phyloP scores from a whole-genome alignment of 2,113 vertebrate species.

The Cynocephalus volans region DNA sequence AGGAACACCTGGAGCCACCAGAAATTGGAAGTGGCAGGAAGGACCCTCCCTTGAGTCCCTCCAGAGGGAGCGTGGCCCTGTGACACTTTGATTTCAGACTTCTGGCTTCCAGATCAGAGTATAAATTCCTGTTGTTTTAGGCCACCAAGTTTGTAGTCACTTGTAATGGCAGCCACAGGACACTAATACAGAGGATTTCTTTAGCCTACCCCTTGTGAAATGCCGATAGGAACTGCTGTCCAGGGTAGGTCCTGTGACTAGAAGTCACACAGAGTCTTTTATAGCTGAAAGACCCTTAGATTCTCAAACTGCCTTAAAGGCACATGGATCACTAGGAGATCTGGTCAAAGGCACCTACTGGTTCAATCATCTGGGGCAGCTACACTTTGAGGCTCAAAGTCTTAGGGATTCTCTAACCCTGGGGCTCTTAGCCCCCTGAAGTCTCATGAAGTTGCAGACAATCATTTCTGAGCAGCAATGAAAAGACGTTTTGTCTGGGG shows the following conservation, averaged over 20 bases:
- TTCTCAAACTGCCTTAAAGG: background rate
- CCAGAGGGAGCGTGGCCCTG: rapidly evolving
- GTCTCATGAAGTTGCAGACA: rapidly evolving
- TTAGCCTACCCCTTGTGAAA: background rate
- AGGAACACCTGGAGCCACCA: rapidly evolving
- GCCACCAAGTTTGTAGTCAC: background rate
- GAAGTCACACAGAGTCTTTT: too few species aligned
- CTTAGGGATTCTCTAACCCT: background rate
- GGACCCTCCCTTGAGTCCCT: background rate
- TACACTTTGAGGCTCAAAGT: too few species aligned
- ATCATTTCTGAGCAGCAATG: background rate
- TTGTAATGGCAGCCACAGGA: background rate
- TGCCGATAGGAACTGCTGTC: background rate
- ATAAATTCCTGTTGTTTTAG: background rate
- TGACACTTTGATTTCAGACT: rapidly evolving
- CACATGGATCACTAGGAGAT: rapidly evolving
- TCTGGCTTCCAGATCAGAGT: background rate
- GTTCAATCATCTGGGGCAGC: rapidly evolving
- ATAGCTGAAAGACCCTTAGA: background rate
- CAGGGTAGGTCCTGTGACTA: rapidly evolving
- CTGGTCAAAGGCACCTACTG: background rate
- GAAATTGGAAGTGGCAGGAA: too few species aligned
- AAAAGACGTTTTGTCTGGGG: background rate
- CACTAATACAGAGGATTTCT: background rate
- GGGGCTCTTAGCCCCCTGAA: rapidly evolving